Conservation (phyloP, 2,113 vertebrate genomes). For the Arvicanthis niloticus region DNA sequence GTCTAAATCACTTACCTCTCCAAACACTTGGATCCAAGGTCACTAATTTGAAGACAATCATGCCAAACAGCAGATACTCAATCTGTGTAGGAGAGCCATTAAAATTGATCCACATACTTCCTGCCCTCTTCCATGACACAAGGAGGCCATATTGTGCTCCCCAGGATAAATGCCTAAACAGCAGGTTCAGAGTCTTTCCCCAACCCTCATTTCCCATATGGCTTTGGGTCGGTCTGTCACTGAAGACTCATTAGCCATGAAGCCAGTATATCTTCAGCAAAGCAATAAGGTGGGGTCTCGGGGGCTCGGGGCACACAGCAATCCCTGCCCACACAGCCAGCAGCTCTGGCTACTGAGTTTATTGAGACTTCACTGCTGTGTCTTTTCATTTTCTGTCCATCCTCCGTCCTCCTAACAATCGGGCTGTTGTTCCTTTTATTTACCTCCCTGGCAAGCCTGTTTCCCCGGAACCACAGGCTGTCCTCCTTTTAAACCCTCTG, state of each 20-base stretch:
- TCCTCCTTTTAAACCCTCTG: constrained; percentile 12
- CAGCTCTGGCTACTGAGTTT: not conserved
- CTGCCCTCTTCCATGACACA: not conserved
- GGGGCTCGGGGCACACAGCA: not conserved
- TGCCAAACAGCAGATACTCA: not conserved
- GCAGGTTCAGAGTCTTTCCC: not conserved
- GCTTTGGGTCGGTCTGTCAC: not conserved
- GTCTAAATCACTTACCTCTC: constrained; percentile 16
- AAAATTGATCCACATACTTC: not conserved
- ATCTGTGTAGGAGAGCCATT: not conserved
- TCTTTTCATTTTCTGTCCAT: not conserved
- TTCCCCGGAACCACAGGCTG: not conserved
- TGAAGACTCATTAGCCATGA: not conserved
- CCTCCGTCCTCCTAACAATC: not conserved
- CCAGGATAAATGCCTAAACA: not conserved
- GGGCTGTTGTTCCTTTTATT: not conserved
- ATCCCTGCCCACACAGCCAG: not conserved
- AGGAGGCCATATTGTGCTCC: rapidly evolving
- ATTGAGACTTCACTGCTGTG: not conserved
- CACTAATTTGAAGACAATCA: not conserved
- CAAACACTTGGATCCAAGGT: not conserved
- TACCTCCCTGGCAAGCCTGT: not conserved
- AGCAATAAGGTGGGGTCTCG: not conserved
- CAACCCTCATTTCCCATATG: not conserved
- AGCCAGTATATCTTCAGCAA: not conserved